Evolutionary conservation across 2,888 invertebrate species (phyloP), one percentile per base, ranked within the genome.

Genomic region (Eustalomyia histrio): DNA sequence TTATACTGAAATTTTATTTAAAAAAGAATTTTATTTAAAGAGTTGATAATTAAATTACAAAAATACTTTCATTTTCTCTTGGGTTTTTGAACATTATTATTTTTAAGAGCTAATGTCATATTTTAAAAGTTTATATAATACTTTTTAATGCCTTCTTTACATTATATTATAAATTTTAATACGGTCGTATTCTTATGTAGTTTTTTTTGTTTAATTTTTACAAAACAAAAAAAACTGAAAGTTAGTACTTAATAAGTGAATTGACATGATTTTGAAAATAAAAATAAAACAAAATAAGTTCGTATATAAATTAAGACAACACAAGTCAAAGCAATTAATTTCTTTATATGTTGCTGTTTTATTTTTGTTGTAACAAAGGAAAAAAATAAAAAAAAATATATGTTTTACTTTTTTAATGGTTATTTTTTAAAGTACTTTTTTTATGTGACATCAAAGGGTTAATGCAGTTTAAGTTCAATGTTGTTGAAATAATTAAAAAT

Each of bases 401-500:
- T 61, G 63, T 72, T 76, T 67, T 58, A 58, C 9, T 68, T 67
- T 73, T 61, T 61, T n/a, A n/a, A 67, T 72, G 53, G 8, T 50
- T 55, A 35, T 72, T 63, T 73, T 18, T 9, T 58, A 61, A 72
- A 80, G 76, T 76, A 76, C 80, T 73, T 78, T 57, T n/a, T 4
- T 55, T 10, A 58, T 75, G 71, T 79, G 71, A 61, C 79, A 71
- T 61, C 67, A 75, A 75, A 81, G 81, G 81, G 78, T 81, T 79
- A 81, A 81, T 81, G 81, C 81, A 81, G 81, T 81, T 81, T 81
- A 81, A 81, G 81, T 81, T 81, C 81, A 81, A 81, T 81, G 81
- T 47, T 81, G 72, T 50, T 67, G 65, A 74, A 69, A 65, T 73
- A 67, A 81, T 81, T 79, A 81, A 79, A 57, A 57, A 81, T 35